These are phyloP conservation scores for Euglossa dilemma DNA, from an alignment of 1,140 invertebrate genomes.

Conservation along the genomic window DNA sequence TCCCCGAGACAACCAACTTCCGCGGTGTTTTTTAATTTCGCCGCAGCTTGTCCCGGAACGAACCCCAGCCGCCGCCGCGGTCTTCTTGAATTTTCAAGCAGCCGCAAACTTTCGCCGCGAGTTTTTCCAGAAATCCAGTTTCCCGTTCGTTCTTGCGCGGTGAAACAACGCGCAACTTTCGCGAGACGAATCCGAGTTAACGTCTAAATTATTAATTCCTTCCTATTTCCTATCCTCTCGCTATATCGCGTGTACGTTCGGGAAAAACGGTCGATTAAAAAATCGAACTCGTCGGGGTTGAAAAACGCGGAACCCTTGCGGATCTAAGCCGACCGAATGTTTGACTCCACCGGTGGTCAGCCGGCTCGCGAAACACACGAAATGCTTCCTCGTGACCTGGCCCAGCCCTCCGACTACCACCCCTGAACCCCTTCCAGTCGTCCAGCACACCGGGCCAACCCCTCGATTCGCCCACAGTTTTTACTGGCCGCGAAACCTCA, in stretches of 20 bases:
- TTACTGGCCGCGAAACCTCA: conserved; percentile 74
- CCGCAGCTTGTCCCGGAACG: too few species aligned
- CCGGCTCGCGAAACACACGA: conserved; percentile 52
- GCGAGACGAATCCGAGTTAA: background rate
- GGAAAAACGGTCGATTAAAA: conserved; percentile 22
- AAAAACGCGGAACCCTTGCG: conserved; percentile 43
- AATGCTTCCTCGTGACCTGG: conserved; percentile 60
- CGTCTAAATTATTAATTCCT: background rate
- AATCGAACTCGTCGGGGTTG: conserved; percentile 22
- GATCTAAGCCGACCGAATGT: conserved; percentile 55
- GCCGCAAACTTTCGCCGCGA: background rate
- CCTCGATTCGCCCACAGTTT: conserved; percentile 67
- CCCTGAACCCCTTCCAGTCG: background rate
- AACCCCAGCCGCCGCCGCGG: background rate
- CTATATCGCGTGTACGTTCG: too few species aligned
- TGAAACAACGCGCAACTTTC: background rate
- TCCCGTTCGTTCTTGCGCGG: background rate
- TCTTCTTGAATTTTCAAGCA: background rate
- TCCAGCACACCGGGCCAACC: background rate
- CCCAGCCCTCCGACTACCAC: conserved; percentile 40
- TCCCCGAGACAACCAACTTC: background rate
- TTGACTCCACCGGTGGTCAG: conserved; percentile 31
- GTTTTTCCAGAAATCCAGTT: background rate
- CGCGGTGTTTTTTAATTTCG: conserved; percentile 10
- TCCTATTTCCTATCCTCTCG: background rate